Conservation (phyloP, 2,113 vertebrate species). For the Diglossa brunneiventris region DNA sequence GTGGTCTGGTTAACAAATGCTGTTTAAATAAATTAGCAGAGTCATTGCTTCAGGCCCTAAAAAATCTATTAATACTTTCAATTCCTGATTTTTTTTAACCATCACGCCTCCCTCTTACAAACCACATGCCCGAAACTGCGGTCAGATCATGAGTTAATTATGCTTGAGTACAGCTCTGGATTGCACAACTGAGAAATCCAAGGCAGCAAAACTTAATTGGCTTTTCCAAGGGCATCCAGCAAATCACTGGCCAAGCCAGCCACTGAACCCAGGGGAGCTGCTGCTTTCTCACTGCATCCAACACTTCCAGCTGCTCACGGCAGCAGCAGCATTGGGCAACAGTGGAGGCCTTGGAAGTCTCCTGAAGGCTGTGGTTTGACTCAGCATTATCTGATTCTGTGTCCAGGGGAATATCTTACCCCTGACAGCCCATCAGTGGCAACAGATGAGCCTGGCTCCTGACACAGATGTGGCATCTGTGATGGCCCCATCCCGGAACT, state of each 20-base stretch:
- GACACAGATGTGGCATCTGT: neutral
- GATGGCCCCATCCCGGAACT: neutral
- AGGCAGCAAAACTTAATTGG: constrained; percentile 38
- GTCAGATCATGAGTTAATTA: constrained; percentile 42
- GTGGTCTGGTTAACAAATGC: neutral
- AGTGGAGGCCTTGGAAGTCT: neutral
- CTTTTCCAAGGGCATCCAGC: constrained; percentile 57
- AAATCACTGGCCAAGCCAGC: constrained; percentile 1
- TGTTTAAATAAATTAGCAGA: constrained; percentile 38
- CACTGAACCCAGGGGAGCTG: neutral
- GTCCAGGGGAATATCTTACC: neutral
- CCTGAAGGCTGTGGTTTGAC: neutral
- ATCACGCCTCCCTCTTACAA: neutral
- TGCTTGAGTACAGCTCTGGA: neutral
- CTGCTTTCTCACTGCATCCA: neutral
- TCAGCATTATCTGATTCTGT: neutral
- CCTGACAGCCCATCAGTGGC: neutral
- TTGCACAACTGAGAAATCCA: constrained; percentile 18
- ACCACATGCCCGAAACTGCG: neutral
- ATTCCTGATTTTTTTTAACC: constrained; percentile 2
- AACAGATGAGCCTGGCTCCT: neutral
- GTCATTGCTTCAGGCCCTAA: constrained; percentile 28
- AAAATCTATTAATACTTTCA: constrained; percentile 57
- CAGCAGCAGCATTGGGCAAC: neutral
- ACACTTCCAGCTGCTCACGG: neutral